Base-by-base conservation (phyloP, 2,113 vertebrate genomes). In the Deroptyus accipitrinus region DNA sequence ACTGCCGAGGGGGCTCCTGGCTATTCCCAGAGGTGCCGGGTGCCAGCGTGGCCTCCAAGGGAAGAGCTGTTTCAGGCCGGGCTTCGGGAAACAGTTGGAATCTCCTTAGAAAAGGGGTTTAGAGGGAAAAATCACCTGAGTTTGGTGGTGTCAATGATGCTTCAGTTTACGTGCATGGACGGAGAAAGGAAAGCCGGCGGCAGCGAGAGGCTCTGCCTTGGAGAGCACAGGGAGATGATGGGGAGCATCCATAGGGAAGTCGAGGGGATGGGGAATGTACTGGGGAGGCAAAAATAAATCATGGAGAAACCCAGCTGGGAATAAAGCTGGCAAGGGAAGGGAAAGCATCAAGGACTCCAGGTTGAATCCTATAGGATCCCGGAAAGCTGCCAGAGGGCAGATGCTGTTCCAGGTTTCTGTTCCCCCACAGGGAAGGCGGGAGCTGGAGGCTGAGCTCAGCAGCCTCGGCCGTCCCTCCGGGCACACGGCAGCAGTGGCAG, bases 141-240 rank as follows among this genome's bases (percentile, higher is more conserved):
- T 27, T 5, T 74, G 31, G 59, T 23, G 62, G 6, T 3, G 5
- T 2, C 1, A 0, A 6, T 1, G 7, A 57, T 23, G 31, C 11
- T 62, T 52, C 1, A 1, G n/a, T 49, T 61, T 16, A 10, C 8
- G 1, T 23, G n/a, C 19, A 0, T 10, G 49, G 20, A 4, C 27
- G 54, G 72, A 48, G 63, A 35, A 67, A 10, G 37, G 44, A 41
- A 44, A 70, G 70, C 49, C 16, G 49, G 24, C 0, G 0, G 76
- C 5, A 57, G 31, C 1, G 41, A 75, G 81, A 41, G 18, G 20
- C 2, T 9, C 48, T 8, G 23, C 9, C n/a, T 66, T 30, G 72
- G 25, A 35, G 59, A 48, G 22, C 0, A 0, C 72, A 25, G 59
- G 22, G 28, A 7, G 24, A 7, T 30, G 44, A 27, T 23, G 28